Percentiles rank a stretch among this genome's conserved stretches.
phyloP scores from a whole-genome alignment of 2,888 invertebrate genomes.

The Erebia palarica region DNA sequence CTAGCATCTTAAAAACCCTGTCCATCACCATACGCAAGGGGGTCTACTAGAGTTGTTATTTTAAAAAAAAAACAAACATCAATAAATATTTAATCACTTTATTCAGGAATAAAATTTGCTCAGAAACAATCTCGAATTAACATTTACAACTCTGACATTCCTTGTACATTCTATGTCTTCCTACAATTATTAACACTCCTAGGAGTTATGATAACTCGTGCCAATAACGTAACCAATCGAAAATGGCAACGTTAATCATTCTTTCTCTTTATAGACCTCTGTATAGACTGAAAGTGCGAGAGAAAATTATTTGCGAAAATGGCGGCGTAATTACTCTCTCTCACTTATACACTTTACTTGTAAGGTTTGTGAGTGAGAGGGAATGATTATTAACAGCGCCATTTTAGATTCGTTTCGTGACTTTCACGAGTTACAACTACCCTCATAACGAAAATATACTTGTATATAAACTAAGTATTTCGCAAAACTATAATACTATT shows the following conservation, averaged over 20 bases:
- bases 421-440: slow-evolving; percentile 43
- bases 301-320: too few relatives aligned
- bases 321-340: too few relatives aligned
- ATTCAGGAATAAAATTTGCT: slow-evolving; percentile 75
- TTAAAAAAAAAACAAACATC: slow-evolving; percentile 20
- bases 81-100: slow-evolving; percentile 57
- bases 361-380: too few relatives aligned
- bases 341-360: too few relatives aligned
- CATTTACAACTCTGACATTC: slow-evolving; percentile 45
- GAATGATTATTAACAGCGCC: too few relatives aligned
- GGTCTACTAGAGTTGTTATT: background rate
- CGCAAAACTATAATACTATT: slow-evolving; percentile 56
- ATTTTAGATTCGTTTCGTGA: too few relatives aligned
- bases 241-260: too few relatives aligned
- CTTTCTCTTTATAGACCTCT: too few relatives aligned
- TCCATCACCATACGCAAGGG: too few relatives aligned
- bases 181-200: slow-evolving; percentile 56
- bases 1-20: too few relatives aligned
- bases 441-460: slow-evolving; percentile 65
- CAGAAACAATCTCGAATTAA: slow-evolving; percentile 61
- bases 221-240: too few relatives aligned
- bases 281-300: too few relatives aligned
- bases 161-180: slow-evolving; percentile 42
- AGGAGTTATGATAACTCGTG: slow-evolving; percentile 27
- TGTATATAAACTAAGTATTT: slow-evolving; percentile 53